Evolutionary conservation across 2,888 invertebrate genomes (phyloP).

Genomic region (Julus scandinavius): DNA sequence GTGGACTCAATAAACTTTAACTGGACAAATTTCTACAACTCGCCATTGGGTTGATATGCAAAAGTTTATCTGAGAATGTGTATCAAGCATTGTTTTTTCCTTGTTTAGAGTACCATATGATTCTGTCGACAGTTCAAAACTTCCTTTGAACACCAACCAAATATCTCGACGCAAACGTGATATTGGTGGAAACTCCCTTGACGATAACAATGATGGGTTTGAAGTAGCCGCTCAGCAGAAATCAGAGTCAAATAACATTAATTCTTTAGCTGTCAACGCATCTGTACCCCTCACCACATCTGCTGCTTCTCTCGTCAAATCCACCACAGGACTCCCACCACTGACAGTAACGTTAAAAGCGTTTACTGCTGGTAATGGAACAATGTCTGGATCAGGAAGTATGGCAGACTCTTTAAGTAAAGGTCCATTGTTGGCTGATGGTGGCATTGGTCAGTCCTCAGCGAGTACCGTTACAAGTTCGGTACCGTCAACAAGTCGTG

Average conservation of each 20-base stretch:
- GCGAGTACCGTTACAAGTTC: background rate
- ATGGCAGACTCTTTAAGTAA: background rate
- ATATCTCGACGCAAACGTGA: slow-evolving; percentile 9
- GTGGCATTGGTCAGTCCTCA: background rate
- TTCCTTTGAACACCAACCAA: background rate
- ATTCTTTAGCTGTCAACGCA: too few relatives aligned
- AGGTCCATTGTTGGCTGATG: slow-evolving; percentile 3
- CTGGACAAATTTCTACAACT: too few relatives aligned
- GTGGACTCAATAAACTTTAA: too few relatives aligned
- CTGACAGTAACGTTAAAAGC: background rate
- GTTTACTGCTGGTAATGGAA: background rate
- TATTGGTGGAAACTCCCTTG: background rate
- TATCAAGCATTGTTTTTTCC: background rate
- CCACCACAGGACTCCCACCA: background rate
- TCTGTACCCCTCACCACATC: background rate
- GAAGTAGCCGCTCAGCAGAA: background rate
- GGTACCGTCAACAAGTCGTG: background rate
- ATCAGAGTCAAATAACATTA: background rate
- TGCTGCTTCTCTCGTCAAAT: background rate
- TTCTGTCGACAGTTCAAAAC: background rate
- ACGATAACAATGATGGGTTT: background rate
- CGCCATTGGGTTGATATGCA: too few relatives aligned
- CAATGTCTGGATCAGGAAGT: background rate
- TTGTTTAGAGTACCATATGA: slow-evolving; percentile 11
- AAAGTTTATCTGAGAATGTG: too few relatives aligned